Conservation (phyloP, 2,797 vertebrate species). For the Coendou prehensilis region DNA sequence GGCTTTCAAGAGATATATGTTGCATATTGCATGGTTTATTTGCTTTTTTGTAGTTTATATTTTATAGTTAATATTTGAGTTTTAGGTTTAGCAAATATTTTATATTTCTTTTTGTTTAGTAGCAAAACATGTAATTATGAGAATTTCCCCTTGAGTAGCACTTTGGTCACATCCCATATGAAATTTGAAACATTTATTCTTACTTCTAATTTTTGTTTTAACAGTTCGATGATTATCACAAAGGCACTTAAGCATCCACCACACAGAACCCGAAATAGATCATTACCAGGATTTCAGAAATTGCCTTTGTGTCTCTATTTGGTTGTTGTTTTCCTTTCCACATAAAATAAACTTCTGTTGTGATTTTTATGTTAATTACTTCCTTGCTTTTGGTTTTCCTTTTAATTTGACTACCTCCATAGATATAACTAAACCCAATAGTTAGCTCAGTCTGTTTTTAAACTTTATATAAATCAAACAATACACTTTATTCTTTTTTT, state of each 20-base stretch:
- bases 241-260: background rate
- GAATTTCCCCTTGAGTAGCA: background rate
- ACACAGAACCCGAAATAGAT: background rate
- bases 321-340: background rate
- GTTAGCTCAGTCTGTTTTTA: slow-evolving; percentile 31
- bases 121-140: slow-evolving; percentile 9
- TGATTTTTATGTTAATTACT: background rate
- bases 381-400: slow-evolving; percentile 4
- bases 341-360: background rate
- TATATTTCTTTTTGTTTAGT: slow-evolving; percentile 26
- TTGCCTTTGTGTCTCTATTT: background rate
- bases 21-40: background rate
- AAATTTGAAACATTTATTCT: background rate
- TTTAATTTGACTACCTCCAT: slow-evolving; percentile 1
- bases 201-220: slow-evolving; percentile 31
- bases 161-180: background rate
- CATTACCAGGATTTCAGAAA: background rate
- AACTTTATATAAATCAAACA: slow-evolving; percentile 20
- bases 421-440: background rate
- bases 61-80: slow-evolving; percentile 40
- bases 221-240: background rate
- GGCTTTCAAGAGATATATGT: background rate
- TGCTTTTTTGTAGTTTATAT: slow-evolving; percentile 22
- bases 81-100: slow-evolving; percentile 30
- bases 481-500: background rate